Evolutionary conservation across 2,797 vertebrate genomes (phyloP).

Genomic region (Fistularia commersonii): DNA sequence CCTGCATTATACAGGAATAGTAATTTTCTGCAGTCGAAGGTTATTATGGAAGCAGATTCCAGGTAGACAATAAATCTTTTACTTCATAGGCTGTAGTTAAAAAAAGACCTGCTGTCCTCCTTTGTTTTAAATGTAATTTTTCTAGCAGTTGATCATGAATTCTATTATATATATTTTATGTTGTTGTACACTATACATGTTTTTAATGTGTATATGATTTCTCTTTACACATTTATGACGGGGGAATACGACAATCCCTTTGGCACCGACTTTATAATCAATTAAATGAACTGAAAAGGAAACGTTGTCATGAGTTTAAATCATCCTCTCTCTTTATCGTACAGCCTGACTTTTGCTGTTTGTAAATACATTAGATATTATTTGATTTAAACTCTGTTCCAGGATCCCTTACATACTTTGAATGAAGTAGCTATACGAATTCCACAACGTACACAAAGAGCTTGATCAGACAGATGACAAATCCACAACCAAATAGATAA

Average conservation of each 20-base stretch:
- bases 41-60: slow-evolving; percentile 40
- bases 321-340: background rate
- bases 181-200: background rate
- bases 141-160: no score
- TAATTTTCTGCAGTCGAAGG: slow-evolving; percentile 48
- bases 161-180: background rate
- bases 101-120: slow-evolving; percentile 3
- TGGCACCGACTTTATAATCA: slow-evolving; percentile 10
- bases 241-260: background rate
- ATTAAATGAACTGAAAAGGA: slow-evolving; percentile 13
- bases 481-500: slow-evolving; percentile 42
- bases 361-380: slow-evolving; percentile 8
- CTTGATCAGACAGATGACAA: slow-evolving; percentile 48
- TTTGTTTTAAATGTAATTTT: background rate
- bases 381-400: background rate
- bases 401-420: slow-evolving; percentile 24
- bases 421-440: slow-evolving; percentile 25
- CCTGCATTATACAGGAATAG: slow-evolving; percentile 47
- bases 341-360: background rate
- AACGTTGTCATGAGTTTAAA: background rate
- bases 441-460: slow-evolving; percentile 38
- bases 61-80: no score
- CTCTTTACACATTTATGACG: background rate
- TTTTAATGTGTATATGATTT: background rate
- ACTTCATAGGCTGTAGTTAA: background rate